Percentiles rank a stretch among this genome's conserved stretches.
Conservation (phyloP, 2,888 invertebrate genomes). For the Spisula subtruncata region DNA sequence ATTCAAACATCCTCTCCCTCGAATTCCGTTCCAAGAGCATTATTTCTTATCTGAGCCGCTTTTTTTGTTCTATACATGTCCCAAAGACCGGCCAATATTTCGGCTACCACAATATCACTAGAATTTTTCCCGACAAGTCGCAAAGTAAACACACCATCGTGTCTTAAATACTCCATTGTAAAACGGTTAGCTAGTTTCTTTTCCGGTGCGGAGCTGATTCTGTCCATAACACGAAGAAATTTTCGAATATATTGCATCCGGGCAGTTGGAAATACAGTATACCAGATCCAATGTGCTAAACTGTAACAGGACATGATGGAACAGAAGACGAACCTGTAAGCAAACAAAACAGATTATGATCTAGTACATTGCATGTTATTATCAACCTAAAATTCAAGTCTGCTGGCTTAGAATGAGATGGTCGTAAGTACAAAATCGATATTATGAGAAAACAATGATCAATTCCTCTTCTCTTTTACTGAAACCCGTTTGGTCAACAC, state of each 20-base stretch:
- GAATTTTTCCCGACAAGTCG: conserved; percentile 86
- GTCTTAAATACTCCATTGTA: conserved; percentile 86
- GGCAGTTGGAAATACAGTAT: conserved; percentile 86
- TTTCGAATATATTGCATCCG: conserved; percentile 88
- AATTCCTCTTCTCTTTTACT: too few relatives aligned
- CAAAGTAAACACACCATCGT: conserved; percentile 87
- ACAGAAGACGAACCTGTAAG: conserved; percentile 83
- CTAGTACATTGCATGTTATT: too few relatives aligned
- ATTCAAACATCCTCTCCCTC: conserved; percentile 85
- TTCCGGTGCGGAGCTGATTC: conserved; percentile 85
- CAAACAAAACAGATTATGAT: not conserved
- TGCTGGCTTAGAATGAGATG: too few relatives aligned
- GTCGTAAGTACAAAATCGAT: too few relatives aligned
- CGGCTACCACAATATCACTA: conserved; percentile 86
- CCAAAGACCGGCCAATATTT: conserved; percentile 86
- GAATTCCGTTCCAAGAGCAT: conserved; percentile 80
- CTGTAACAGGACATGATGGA: conserved; percentile 84
- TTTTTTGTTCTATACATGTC: conserved; percentile 85
- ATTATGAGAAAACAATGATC: too few relatives aligned
- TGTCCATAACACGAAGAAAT: conserved; percentile 88
- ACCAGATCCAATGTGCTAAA: conserved; percentile 86
- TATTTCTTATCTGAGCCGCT: conserved; percentile 82
- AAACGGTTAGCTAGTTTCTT: conserved; percentile 86
- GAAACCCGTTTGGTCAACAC: too few relatives aligned
- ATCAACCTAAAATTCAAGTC: too few relatives aligned